Evolutionary conservation across 1,140 invertebrate genomes (phyloP), one percentile per base, ranked within the genome.

Genomic region (Nephila pilipes): DNA sequence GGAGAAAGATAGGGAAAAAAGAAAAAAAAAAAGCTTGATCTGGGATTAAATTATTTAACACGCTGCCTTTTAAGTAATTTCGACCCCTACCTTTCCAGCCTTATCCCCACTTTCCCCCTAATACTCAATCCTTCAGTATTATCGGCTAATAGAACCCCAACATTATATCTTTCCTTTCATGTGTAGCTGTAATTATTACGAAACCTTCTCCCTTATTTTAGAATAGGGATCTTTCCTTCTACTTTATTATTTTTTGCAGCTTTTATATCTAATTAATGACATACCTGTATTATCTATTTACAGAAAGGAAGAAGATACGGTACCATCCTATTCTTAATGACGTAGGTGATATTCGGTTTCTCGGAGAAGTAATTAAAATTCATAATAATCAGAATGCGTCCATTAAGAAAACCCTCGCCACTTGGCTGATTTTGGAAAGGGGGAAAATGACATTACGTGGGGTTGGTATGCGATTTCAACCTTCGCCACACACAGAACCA

Each of bases 311-410:
- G 87, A n/a, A 75, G 54, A 89, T 60, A 75, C 80, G 80, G 60
- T 90, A 81, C 88, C 46, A 65, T 91, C 69, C 38, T 29, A 36
- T 32, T n/a, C 80, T 65, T 91, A 83, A 91, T 83, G 79, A 83
- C 57, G 46, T 32, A 91, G 89, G 57, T 91, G 58, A 91, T 91
- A 91, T 91, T 83, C 89, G 58, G 80, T 91, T 90, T 91, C 89
- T 91, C 79, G 58, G 55, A 38, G 79, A 83, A 54, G 89, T 91
- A 91, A 91, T 91, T 91, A 91, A 91, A 91, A 91, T 91, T 91
- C 89, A 91, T 91, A 91, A 91, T 91, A 91, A 91, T 91, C 75
- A 91, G 79, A 91, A 75, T 38, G 79, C 75, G 29, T 54, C 89
- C 89, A 91, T 91, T 91, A 91, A 91, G 89, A 63, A 91, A 91